Conservation (phyloP, 2,888 invertebrate species). For the Drosophila dives region DNA sequence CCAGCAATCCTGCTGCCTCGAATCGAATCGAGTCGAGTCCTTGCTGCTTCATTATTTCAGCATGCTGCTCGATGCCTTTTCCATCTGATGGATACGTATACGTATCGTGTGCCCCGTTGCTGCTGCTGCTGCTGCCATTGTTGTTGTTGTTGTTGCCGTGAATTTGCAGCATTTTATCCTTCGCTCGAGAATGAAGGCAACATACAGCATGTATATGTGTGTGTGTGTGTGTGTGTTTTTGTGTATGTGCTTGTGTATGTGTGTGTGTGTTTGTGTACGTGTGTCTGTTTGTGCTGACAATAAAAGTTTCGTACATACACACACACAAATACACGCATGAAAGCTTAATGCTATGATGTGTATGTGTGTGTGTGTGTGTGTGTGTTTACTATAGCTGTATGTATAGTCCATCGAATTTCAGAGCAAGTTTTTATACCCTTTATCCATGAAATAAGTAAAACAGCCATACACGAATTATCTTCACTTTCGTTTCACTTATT, state of each 20-base stretch:
- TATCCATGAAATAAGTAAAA: slow-evolving; percentile 39
- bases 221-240: slow-evolving; percentile 33
- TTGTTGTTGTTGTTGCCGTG: slow-evolving; percentile 65
- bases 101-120: slow-evolving; percentile 70
- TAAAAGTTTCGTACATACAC: slow-evolving; percentile 72
- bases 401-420: slow-evolving; percentile 75
- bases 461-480: slow-evolving; percentile 22
- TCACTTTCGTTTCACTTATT: background rate
- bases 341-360: slow-evolving; percentile 66
- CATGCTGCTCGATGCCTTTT: slow-evolving; percentile 80
- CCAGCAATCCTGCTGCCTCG: slow-evolving; percentile 37
- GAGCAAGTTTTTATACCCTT: slow-evolving; percentile 73
- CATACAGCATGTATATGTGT: slow-evolving; percentile 38
- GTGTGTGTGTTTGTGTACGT: slow-evolving; percentile 45
- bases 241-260: slow-evolving; percentile 19
- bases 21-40: slow-evolving; percentile 64
- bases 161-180: slow-evolving; percentile 81
- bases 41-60: slow-evolving; percentile 81
- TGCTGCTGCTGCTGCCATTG: slow-evolving; percentile 27
- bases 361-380: slow-evolving; percentile 27
- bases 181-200: slow-evolving; percentile 63
- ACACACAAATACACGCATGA: slow-evolving; percentile 57
- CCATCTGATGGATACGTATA: slow-evolving; percentile 81
- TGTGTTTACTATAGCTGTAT: slow-evolving; percentile 55
- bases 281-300: slow-evolving; percentile 76